phyloP scores from a whole-genome alignment of 2,888 invertebrate species.

The Andrena trimmerana region DNA sequence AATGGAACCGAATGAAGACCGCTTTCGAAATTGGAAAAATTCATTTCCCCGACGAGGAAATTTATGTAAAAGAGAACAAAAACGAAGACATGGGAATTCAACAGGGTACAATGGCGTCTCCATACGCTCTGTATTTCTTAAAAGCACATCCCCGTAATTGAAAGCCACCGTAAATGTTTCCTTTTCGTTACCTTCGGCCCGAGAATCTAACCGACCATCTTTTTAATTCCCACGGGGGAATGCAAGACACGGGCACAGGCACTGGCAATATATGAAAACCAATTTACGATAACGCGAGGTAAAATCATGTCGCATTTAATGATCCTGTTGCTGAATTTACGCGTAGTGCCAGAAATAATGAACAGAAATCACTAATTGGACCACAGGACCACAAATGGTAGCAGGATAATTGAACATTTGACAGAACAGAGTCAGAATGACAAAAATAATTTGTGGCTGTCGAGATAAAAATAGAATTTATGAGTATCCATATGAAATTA shows the following conservation, averaged over 20 bases:
- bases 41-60: background rate
- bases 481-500: no score
- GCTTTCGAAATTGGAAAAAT: background rate
- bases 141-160: conserved; percentile 42
- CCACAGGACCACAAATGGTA: background rate
- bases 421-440: no score
- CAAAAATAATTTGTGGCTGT: no score
- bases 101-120: background rate
- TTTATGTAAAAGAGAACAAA: conserved; percentile 7
- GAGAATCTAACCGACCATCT: conserved; percentile 5
- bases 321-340: background rate
- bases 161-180: conserved; percentile 35
- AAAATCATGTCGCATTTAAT: background rate
- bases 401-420: no score
- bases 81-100: background rate
- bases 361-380: background rate
- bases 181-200: conserved; percentile 19
- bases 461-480: no score
- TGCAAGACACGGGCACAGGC: background rate
- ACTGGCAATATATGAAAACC: background rate
- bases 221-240: conserved; percentile 32
- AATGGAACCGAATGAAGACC: background rate
- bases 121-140: conserved; percentile 31
- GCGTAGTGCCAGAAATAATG: background rate
- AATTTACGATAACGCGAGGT: background rate